Evolutionary conservation across 2,113 vertebrate species (phyloP).

Genomic region (Procavia capensis): DNA sequence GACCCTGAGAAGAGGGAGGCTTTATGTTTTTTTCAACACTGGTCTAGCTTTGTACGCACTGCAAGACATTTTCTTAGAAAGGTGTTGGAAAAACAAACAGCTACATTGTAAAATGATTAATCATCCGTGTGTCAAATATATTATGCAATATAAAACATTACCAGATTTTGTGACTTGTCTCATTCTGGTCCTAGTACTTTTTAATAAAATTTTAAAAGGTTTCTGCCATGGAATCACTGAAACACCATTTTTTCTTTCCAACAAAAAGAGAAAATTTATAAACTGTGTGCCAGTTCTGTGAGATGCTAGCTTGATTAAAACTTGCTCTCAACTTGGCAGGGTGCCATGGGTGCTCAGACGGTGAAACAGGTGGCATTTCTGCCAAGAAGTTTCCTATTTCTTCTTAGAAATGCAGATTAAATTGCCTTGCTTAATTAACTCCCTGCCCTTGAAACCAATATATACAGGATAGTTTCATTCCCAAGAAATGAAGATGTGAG

Average conservation of each 20-base stretch:
- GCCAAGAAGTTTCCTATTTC: constrained; percentile 25
- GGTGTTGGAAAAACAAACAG: neutral
- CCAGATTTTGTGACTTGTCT: neutral
- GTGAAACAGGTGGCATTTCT: constrained; percentile 54
- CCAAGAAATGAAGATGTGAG: neutral
- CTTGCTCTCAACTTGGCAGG: constrained; percentile 61
- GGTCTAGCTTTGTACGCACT: neutral
- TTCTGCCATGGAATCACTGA: constrained; percentile 30
- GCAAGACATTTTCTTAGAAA: neutral
- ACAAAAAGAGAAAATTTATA: constrained; percentile 67
- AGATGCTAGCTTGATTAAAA: constrained; percentile 61
- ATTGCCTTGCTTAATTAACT: constrained; percentile 34
- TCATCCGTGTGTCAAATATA: neutral
- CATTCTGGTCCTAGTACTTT: constrained; percentile 11
- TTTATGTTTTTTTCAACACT: neutral
- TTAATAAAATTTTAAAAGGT: constrained; percentile 51
- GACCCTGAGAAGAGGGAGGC: neutral
- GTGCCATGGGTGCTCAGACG: neutral
- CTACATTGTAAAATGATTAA: constrained; percentile 21
- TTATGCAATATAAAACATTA: constrained; percentile 46
- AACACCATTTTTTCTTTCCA: constrained; percentile 37
- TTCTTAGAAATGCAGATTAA: constrained; percentile 57
- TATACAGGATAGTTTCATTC: neutral
- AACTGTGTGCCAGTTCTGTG: neutral
- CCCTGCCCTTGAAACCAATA: neutral